Percentiles rank a stretch among this genome's conserved stretches.
These are phyloP conservation scores for Hemibagrus wyckioides DNA, from an alignment of 2,113 vertebrate genomes.

Conservation along the genomic window DNA sequence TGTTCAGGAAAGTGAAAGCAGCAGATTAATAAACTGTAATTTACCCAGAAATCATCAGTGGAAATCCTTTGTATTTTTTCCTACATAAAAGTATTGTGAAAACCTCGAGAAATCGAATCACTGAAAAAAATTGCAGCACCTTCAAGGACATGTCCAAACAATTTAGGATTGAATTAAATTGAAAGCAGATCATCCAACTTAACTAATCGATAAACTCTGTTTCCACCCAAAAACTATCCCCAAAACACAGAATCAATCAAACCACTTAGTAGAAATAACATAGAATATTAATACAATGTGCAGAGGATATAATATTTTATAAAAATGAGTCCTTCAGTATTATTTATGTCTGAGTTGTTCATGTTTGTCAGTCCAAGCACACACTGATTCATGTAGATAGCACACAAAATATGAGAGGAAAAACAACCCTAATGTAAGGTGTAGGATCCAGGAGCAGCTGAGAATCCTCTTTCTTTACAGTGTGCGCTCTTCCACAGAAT, in stretches of 20 bases:
- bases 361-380: background rate
- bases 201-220: background rate
- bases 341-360: background rate
- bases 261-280: background rate
- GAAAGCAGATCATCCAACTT: background rate
- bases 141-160: background rate
- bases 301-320: background rate
- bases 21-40: background rate
- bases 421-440: background rate
- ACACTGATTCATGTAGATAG: background rate
- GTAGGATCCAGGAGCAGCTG: conserved; percentile 4
- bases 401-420: background rate
- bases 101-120: background rate
- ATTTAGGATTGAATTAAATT: no score
- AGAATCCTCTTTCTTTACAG: conserved; percentile 23
- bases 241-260: background rate
- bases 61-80: background rate
- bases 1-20: background rate
- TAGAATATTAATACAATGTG: background rate
- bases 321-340: background rate
- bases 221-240: background rate
- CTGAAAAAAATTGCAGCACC: background rate
- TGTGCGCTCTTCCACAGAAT: conserved; percentile 18
- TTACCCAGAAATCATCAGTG: background rate
- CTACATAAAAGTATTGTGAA: background rate